Percentiles rank a stretch among this genome's conserved stretches.
phyloP scores from a whole-genome alignment of 2,113 vertebrate genomes.

The Ceyx margarethae region DNA sequence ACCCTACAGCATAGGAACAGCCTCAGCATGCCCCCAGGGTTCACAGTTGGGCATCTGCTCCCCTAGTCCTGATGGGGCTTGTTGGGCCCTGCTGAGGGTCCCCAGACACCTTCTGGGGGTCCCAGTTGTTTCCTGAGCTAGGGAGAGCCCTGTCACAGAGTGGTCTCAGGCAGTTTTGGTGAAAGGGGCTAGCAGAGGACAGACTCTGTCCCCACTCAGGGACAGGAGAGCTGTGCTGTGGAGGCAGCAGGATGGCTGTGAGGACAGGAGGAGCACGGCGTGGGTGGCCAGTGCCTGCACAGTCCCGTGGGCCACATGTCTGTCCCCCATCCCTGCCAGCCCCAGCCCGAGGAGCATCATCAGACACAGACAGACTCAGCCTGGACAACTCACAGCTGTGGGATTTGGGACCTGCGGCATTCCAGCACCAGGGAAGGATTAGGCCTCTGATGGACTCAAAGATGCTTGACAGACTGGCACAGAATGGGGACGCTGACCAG shows the following conservation, averaged over 20 bases:
- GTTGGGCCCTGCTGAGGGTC: background rate
- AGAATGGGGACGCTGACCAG: background rate
- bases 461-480: fast-evolving
- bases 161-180: background rate
- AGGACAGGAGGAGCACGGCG: background rate
- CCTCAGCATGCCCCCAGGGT: background rate
- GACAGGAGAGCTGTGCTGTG: background rate
- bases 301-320: background rate
- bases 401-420: background rate
- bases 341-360: background rate
- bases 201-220: background rate
- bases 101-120: background rate
- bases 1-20: background rate
- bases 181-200: background rate
- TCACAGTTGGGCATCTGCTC: background rate
- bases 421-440: background rate
- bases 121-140: fast-evolving
- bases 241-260: background rate
- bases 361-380: background rate
- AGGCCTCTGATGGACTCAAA: background rate
- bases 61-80: background rate
- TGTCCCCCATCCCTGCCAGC: background rate
- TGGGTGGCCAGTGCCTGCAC: fast-evolving
- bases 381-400: background rate
- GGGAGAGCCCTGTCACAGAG: background rate